Evolutionary conservation across 2,797 vertebrate species (phyloP).

Genomic region (Anableps anableps): DNA sequence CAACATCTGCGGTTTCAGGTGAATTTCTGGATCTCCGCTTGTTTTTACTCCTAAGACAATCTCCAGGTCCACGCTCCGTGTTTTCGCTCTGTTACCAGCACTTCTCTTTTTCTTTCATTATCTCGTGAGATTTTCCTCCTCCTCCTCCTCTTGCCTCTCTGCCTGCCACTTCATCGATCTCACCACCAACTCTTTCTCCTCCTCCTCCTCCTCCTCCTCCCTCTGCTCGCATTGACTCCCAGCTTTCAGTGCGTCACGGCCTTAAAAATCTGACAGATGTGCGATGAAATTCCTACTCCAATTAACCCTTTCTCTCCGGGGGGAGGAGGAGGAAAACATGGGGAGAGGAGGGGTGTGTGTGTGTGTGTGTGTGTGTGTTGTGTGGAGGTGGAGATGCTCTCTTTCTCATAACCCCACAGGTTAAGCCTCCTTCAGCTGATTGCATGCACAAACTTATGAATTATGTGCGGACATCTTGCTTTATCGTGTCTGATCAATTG

Average conservation of each 20-base stretch:
- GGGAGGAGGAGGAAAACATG: conserved; percentile 25
- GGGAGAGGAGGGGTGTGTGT: conserved; percentile 20
- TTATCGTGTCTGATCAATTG: conserved; percentile 54
- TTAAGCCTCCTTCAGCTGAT: conserved; percentile 67
- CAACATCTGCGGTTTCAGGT: conserved; percentile 41
- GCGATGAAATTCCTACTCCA: conserved; percentile 89
- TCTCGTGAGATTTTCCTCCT: conserved; percentile 84
- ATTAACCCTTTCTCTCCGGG: conserved; percentile 87
- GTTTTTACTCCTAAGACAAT: conserved; percentile 38
- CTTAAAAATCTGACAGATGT: conserved; percentile 92
- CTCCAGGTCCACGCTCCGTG: conserved; percentile 52
- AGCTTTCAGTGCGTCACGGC: conserved; percentile 87
- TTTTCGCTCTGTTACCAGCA: conserved; percentile 66
- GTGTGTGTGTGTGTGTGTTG: conserved; percentile 13
- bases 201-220: conserved; percentile 52
- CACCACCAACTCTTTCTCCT: conserved; percentile 81
- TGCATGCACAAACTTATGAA: conserved; percentile 61
- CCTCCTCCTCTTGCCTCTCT: conserved; percentile 78
- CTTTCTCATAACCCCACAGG: conserved; percentile 69
- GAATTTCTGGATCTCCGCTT: conserved; percentile 13
- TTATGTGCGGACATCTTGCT: conserved; percentile 55
- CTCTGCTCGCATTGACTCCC: conserved; percentile 75
- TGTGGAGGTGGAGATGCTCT: conserved; percentile 58
- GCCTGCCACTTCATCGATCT: conserved; percentile 88
- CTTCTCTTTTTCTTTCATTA: conserved; percentile 83